phyloP scores from a whole-genome alignment of 2,888 invertebrate species.

The Eudemis profundana region DNA sequence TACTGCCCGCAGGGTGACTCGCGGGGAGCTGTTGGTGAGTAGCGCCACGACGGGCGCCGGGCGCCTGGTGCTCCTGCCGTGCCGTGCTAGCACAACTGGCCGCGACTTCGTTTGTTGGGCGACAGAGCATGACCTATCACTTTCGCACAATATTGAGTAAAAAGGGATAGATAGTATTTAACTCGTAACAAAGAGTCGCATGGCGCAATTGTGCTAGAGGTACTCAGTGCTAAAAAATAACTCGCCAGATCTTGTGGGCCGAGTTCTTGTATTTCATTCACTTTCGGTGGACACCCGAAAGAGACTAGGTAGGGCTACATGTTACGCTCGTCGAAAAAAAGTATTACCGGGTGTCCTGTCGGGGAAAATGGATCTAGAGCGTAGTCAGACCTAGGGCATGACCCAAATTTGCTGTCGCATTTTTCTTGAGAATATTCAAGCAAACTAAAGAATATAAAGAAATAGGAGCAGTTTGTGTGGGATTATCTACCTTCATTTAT shows the following conservation, averaged over 20 bases:
- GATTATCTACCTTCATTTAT: too few species aligned
- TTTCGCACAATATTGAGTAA: too few species aligned
- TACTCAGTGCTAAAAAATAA: background rate
- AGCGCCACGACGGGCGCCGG: constrained; percentile 44
- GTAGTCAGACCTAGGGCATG: background rate
- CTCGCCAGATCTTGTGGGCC: background rate
- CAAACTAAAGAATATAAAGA: background rate
- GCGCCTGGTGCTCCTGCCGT: constrained; percentile 43
- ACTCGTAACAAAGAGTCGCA: too few species aligned
- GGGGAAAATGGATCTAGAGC: background rate
- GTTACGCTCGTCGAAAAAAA: background rate
- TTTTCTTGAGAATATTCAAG: background rate
- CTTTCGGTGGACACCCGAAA: background rate
- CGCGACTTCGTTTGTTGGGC: too few species aligned
- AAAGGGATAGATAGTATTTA: too few species aligned
- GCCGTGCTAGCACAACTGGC: too few species aligned
- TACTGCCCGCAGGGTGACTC: constrained; percentile 45
- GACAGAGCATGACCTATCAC: too few species aligned
- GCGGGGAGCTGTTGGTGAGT: constrained; percentile 47
- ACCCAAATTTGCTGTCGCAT: background rate
- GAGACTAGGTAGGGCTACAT: background rate
- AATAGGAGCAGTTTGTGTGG: too few species aligned
- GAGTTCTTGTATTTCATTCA: constrained; percentile 2
- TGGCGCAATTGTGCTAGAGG: too few species aligned
- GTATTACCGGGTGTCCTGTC: constrained; percentile 5